Evolutionary conservation across 1,140 invertebrate species (phyloP).

Genomic region (Whitmania pigra): DNA sequence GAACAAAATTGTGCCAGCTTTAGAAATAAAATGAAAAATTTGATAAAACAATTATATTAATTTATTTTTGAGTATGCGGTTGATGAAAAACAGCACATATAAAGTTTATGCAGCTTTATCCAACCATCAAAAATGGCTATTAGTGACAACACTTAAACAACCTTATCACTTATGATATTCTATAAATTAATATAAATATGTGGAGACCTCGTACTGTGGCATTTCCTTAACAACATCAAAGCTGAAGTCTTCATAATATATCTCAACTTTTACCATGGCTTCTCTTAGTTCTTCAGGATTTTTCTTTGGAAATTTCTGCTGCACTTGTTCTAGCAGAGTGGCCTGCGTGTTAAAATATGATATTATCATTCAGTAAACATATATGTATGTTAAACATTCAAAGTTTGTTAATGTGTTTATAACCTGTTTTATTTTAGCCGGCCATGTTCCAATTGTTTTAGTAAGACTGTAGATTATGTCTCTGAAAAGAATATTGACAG

Average conservation of each 20-base stretch:
- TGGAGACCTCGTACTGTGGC: not conserved
- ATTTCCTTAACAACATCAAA: not conserved
- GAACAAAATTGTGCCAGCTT: slow-evolving; percentile 15
- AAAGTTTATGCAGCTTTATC: not conserved
- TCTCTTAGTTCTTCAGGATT: not conserved
- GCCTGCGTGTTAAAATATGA: too few relatives aligned
- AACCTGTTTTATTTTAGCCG: not conserved
- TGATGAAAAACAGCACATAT: too few relatives aligned
- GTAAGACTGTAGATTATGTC: not conserved
- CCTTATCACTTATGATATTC: too few relatives aligned
- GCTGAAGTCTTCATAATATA: not conserved
- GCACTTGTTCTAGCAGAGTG: too few relatives aligned
- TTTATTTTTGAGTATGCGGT: too few relatives aligned
- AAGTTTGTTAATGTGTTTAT: not conserved
- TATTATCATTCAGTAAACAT: not conserved
- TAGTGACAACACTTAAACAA: too few relatives aligned
- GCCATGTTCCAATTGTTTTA: not conserved
- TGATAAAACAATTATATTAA: too few relatives aligned
- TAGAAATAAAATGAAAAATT: not conserved
- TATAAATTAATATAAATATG: too few relatives aligned
- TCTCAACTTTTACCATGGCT: not conserved
- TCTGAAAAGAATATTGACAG: not conserved
- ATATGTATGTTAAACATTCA: too few relatives aligned
- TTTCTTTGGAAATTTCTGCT: too few relatives aligned
- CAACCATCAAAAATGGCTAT: too few relatives aligned